A percentile compares a stretch with the other conserved stretches of the same genome.
Evolutionary conservation across 2,113 vertebrate genomes (phyloP).

Genomic region (Petrocephalus zakoni): DNA sequence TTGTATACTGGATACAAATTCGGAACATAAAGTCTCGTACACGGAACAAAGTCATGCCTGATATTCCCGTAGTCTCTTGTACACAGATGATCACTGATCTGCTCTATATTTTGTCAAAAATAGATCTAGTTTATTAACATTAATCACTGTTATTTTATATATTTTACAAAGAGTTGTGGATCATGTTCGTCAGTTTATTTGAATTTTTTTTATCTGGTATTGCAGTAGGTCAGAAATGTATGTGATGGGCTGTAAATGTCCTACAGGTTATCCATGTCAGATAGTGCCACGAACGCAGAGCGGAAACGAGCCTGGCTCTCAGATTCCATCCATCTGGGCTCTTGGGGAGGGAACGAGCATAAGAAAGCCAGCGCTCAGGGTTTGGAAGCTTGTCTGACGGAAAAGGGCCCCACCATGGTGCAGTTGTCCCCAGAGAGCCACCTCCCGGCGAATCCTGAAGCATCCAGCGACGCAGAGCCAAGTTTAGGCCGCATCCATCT

Average conservation of each 20-base stretch:
- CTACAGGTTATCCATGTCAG: slow-evolving; percentile 35
- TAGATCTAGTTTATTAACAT: background rate
- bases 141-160: background rate
- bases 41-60: background rate
- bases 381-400: slow-evolving; percentile 16
- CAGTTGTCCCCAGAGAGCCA: slow-evolving; percentile 41
- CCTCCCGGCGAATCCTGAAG: slow-evolving; percentile 30
- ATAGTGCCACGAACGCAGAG: slow-evolving; percentile 14
- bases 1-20: no score
- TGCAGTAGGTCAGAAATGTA: no score
- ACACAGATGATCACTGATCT: background rate
- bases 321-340: slow-evolving; percentile 32
- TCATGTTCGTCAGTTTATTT: background rate
- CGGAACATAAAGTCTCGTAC: no score
- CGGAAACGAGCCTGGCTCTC: background rate
- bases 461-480: slow-evolving; percentile 21
- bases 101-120: background rate
- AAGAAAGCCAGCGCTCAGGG: slow-evolving; percentile 20
- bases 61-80: background rate
- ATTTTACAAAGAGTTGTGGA: background rate
- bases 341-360: slow-evolving; percentile 34
- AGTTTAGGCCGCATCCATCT: slow-evolving; percentile 38
- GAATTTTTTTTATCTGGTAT: background rate
- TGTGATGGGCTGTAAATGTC: background rate
- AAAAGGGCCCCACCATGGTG: slow-evolving; percentile 22